Evolutionary conservation across 2,113 vertebrate genomes (phyloP), one percentile per base, ranked within the genome.

Genomic region (Miniopterus natalensis): DNA sequence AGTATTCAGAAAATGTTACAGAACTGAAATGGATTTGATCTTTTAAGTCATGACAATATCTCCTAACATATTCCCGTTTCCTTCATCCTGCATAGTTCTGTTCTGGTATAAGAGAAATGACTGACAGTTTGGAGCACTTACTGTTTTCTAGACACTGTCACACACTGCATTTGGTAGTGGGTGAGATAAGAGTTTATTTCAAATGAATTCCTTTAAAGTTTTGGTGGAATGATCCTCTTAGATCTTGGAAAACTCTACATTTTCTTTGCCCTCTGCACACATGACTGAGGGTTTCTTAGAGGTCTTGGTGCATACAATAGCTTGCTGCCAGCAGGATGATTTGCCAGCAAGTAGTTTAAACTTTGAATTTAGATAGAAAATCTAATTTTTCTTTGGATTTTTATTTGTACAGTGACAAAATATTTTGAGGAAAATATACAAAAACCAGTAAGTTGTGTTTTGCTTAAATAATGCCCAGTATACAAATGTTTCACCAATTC

Each of bases 1-100:
- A 27, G 15, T 85, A 71, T 75, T 91, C 27, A 89, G 47, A 89
- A 92, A 92, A n/a, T 57, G 36, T 78, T 36, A 77, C 12, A 45
- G 12, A 94, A 29, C 13, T 89, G 4, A 68, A 89, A 79, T 71
- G 61, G 11, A 73, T 83, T 81, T 85, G 10, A 71, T 86, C 49
- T 73, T 92, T 66, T 3, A 66, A 63, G 55, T 53, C 55, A 65
- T 71, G 95, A 51, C 85, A 68, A 59, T 79, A 65, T 65, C 18
- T 75, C 45, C 29, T 31, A 85, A 49, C 18, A 79, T 68, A 66
- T 23, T 78, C 5, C 29, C 42, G 2, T 53, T 79, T 86, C 49
- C 59, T 36, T 88, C 36, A 73, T 42, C 13, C 51, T 47, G 14
- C 13, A 5, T 57, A 68, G 23, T 83, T 68, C n/a, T 90, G 1